Conservation (phyloP, 1,140 invertebrate species). For the Drosophila ficusphila region DNA sequence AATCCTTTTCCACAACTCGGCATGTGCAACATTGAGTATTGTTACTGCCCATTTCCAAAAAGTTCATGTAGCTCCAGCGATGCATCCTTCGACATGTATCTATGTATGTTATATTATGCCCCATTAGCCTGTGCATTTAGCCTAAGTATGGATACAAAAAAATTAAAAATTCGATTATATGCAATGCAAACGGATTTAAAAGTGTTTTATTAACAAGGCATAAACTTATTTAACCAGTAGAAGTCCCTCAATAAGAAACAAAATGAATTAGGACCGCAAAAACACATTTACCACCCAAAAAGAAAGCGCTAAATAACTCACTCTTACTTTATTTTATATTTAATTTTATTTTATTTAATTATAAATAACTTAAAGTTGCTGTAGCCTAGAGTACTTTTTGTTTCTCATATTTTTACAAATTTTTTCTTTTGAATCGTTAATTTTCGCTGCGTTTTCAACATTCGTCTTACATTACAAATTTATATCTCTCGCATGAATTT, state of each 20-base stretch:
- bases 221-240: neutral
- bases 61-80: slow-evolving; percentile 13
- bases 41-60: slow-evolving; percentile 38
- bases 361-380: slow-evolving; percentile 77
- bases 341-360: slow-evolving; percentile 81
- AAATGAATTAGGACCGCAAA: neutral
- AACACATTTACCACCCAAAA: no score
- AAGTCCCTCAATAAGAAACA: neutral
- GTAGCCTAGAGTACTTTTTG: slow-evolving; percentile 51
- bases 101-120: slow-evolving; percentile 49
- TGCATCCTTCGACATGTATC: slow-evolving; percentile 9
- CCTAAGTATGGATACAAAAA: slow-evolving; percentile 50
- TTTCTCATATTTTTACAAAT: slow-evolving; percentile 75
- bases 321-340: slow-evolving; percentile 65
- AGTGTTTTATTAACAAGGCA: neutral
- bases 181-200: slow-evolving; percentile 28
- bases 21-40: slow-evolving; percentile 36
- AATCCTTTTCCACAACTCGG: slow-evolving; percentile 16
- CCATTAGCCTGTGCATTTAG: slow-evolving; percentile 57
- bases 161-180: slow-evolving; percentile 51
- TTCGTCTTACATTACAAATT: slow-evolving; percentile 63
- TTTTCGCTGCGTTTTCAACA: slow-evolving; percentile 54
- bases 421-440: slow-evolving; percentile 45
- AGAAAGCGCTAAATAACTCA: neutral
- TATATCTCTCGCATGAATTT: slow-evolving; percentile 38